These are phyloP conservation scores for Branchipolynoe longqiensis DNA, from an alignment of 2,888 invertebrate species.

Conservation along the genomic window DNA sequence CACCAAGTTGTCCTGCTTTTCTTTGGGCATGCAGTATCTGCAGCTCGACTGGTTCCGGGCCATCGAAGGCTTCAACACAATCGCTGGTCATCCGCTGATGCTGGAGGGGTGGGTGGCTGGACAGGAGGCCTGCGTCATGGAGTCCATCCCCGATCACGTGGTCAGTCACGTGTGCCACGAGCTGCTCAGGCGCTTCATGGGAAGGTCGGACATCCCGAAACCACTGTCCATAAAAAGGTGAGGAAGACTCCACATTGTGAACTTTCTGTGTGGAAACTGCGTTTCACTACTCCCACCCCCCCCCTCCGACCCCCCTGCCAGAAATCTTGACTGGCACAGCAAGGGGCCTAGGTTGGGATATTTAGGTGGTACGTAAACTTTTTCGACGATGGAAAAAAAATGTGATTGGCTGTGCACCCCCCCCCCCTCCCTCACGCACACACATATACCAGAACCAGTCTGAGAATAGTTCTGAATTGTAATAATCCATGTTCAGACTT, in stretches of 20 bases:
- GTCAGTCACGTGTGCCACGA: constrained; percentile 86
- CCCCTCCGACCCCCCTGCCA: background rate
- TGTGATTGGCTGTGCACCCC: no score
- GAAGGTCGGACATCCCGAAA: constrained; percentile 87
- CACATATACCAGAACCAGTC: no score
- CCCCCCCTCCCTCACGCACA: no score
- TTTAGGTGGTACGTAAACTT: no score
- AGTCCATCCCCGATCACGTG: constrained; percentile 87
- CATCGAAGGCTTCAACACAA: constrained; percentile 88
- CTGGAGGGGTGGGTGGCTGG: constrained; percentile 89
- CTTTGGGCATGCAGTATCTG: constrained; percentile 41
- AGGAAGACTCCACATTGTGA: no score
- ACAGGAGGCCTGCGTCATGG: constrained; percentile 87
- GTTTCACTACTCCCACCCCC: no score
- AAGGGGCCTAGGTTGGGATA: constrained; percentile 89
- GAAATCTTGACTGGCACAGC: constrained; percentile 87
- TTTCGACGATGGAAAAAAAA: no score
- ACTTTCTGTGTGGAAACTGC: no score
- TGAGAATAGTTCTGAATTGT: no score
- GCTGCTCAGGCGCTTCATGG: constrained; percentile 87
- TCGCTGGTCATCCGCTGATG: constrained; percentile 88
- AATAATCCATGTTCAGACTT: no score
- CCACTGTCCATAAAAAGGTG: constrained; percentile 85
- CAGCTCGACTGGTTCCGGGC: constrained; percentile 87
- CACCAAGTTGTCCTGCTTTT: no score